A percentile compares a stretch with the other conserved stretches of the same genome.
Evolutionary conservation across 2,797 vertebrate genomes (phyloP).

Genomic region (Melanotaenia trifasciata): DNA sequence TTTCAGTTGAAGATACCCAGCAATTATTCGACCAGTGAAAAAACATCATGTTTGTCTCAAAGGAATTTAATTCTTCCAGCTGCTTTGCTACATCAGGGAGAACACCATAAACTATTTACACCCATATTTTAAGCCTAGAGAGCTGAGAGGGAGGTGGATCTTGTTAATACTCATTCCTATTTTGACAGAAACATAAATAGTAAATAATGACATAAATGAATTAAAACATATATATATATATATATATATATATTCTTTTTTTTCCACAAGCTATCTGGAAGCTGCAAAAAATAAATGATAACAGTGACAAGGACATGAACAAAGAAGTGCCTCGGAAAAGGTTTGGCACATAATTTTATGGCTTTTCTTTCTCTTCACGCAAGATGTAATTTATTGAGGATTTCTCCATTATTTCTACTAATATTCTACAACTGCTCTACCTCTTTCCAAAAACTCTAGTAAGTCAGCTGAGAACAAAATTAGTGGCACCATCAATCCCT

Average conservation of each 20-base stretch:
- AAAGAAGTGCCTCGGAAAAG: background rate
- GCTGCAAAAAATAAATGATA: conserved; percentile 2
- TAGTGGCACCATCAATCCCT: conserved; percentile 59
- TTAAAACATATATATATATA: too few relatives aligned
- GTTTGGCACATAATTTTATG: conserved; percentile 1
- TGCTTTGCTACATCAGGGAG: conserved; percentile 2
- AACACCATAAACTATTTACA: conserved; percentile 4
- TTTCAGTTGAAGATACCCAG: conserved; percentile 17
- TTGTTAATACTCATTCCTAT: background rate
- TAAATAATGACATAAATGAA: background rate
- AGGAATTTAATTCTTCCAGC: background rate
- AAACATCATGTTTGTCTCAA: background rate
- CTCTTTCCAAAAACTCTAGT: conserved; percentile 46
- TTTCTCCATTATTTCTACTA: conserved; percentile 6
- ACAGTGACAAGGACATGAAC: conserved; percentile 6
- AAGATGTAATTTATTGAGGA: conserved; percentile 26
- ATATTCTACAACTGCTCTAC: conserved; percentile 1
- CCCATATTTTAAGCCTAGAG: conserved; percentile 5
- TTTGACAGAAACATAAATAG: background rate
- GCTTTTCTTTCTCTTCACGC: conserved; percentile 20
- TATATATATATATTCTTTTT: too few relatives aligned
- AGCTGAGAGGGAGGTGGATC: background rate
- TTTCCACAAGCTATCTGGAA: background rate
- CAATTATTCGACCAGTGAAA: background rate
- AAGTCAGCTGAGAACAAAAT: conserved; percentile 68